These are phyloP conservation scores for Macrochelys suwanniensis DNA, from an alignment of 2,797 vertebrate species.

Conservation along the genomic window DNA sequence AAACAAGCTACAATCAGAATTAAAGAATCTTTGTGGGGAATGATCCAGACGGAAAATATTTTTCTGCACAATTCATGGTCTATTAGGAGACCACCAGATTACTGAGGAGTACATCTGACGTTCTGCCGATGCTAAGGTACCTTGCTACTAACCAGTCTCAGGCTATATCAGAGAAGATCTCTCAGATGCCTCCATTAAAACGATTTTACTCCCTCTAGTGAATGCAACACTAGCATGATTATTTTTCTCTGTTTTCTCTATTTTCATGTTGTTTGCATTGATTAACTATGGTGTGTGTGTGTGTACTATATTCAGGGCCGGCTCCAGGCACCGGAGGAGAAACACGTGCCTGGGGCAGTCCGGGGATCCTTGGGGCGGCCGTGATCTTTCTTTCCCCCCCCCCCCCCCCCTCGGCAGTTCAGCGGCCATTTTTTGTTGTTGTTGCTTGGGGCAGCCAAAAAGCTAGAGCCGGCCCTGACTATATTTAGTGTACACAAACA, in stretches of 20 bases:
- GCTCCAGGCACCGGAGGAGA: too few species aligned
- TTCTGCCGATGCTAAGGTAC: not conserved
- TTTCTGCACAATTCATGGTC: not conserved
- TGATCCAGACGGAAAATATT: not conserved
- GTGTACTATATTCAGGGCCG: too few species aligned
- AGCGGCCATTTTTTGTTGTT: too few species aligned
- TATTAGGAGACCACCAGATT: not conserved
- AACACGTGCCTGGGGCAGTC: too few species aligned
- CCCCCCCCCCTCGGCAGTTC: too few species aligned
- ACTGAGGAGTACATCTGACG: not conserved
- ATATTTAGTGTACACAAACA: accelerated
- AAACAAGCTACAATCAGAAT: slow-evolving; percentile 10
- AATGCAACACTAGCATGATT: accelerated
- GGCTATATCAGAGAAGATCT: not conserved
- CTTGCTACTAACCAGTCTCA: not conserved
- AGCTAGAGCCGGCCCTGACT: not conserved
- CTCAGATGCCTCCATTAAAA: not conserved
- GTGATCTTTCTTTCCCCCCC: too few species aligned
- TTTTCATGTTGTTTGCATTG: not conserved
- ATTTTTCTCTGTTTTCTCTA: not conserved
- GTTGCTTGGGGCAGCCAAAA: too few species aligned
- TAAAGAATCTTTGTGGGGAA: not conserved
- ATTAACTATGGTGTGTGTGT: not conserved
- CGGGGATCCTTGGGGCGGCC: too few species aligned
- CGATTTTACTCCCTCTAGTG: not conserved